Conservation (phyloP, 2,113 vertebrate species). For the Atrichornis clamosus region DNA sequence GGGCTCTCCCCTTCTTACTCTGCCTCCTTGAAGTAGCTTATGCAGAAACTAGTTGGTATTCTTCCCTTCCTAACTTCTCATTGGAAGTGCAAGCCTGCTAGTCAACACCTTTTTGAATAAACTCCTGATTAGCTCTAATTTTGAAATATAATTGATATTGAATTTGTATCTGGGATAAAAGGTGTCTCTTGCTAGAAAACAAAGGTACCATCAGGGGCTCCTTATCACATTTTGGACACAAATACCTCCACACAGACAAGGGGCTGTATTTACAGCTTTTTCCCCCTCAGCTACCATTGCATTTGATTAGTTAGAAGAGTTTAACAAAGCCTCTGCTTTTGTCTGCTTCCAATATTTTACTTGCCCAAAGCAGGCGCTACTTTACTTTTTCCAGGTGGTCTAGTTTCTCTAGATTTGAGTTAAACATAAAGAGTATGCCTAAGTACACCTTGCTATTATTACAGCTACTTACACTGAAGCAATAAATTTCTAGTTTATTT, state of each 20-base stretch:
- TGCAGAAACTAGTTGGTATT: not conserved
- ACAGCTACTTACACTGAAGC: not conserved
- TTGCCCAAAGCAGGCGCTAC: not conserved
- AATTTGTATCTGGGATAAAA: not conserved
- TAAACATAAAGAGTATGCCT: not conserved
- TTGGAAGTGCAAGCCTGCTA: not conserved
- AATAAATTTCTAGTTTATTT: not conserved
- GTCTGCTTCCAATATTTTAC: not conserved
- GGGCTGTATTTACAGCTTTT: not conserved
- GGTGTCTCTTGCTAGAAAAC: not conserved
- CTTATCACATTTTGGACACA: not conserved
- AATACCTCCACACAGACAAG: not conserved
- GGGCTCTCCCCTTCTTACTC: not conserved
- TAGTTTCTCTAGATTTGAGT: not conserved
- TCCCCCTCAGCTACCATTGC: not conserved
- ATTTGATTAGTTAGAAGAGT: not conserved
- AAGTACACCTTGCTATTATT: not conserved
- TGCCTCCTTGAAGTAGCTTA: not conserved
- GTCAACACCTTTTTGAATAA: not conserved
- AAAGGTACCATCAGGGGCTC: not conserved
- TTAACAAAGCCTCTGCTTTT: not conserved
- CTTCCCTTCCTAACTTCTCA: not conserved
- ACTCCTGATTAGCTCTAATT: not conserved
- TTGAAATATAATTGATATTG: not conserved
- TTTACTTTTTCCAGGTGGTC: not conserved